Conservation (phyloP, 2,797 vertebrate genomes). For the Chlorospingus flavigularis region DNA sequence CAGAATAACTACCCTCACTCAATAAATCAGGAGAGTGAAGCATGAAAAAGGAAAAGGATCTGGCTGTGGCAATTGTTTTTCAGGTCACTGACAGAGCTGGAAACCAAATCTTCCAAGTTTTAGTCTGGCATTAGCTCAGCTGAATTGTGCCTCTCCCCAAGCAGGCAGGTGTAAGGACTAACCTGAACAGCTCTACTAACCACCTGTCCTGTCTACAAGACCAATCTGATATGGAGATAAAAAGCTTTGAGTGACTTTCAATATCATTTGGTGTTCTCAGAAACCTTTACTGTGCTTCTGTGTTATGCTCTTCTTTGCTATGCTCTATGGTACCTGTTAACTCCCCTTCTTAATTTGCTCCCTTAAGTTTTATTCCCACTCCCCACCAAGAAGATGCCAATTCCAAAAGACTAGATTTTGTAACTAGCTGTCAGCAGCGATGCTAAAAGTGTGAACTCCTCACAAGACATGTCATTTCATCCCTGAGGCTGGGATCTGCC, state of each 20-base stretch:
- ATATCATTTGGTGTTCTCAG: not conserved
- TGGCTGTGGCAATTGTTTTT: not conserved
- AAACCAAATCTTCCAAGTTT: not conserved
- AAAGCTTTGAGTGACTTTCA: not conserved
- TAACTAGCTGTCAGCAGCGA: not conserved
- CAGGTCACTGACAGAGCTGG: not conserved
- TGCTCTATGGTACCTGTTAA: not conserved
- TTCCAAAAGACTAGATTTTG: not conserved
- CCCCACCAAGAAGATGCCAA: not conserved
- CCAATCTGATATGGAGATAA: fast-evolving
- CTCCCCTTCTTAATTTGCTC: not conserved
- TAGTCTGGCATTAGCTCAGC: not conserved
- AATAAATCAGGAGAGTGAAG: not conserved
- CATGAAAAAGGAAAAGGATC: not conserved
- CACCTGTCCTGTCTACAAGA: not conserved
- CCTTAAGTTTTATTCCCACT: not conserved
- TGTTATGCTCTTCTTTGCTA: too few species aligned
- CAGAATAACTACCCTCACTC: not conserved
- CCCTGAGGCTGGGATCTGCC: not conserved
- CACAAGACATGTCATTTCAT: not conserved
- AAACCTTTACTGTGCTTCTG: not conserved
- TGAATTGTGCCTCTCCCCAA: not conserved
- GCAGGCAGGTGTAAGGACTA: not conserved
- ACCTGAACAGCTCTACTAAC: not conserved
- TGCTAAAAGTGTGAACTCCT: not conserved